Evolutionary conservation across 2,797 vertebrate genomes (phyloP).

Genomic region (Peromyscus aztecus): DNA sequence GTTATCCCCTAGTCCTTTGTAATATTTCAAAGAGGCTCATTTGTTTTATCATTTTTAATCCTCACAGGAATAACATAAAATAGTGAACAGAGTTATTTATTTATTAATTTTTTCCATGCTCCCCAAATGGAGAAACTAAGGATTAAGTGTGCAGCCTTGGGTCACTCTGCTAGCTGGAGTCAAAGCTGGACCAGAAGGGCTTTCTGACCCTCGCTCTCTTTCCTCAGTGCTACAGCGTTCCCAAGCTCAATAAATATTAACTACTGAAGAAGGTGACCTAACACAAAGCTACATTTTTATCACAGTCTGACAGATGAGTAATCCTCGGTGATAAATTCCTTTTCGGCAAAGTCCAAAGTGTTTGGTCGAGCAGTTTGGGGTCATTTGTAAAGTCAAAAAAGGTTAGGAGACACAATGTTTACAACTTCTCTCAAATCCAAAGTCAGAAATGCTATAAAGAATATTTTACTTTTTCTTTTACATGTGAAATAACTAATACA

Average conservation of each 20-base stretch:
- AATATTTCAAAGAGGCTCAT: slow-evolving; percentile 56
- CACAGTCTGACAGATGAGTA: slow-evolving; percentile 53
- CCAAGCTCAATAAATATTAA: slow-evolving; percentile 36
- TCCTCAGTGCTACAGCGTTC: neutral
- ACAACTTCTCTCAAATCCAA: neutral
- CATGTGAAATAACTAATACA: slow-evolving; percentile 13
- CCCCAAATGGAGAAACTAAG: neutral
- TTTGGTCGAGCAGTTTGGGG: slow-evolving; percentile 8
- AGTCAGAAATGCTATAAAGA: neutral
- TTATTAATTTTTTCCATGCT: neutral
- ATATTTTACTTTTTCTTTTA: neutral
- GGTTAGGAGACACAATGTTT: neutral
- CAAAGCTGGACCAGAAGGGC: neutral
- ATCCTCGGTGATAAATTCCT: slow-evolving; percentile 26
- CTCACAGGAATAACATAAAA: neutral
- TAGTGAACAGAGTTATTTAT: neutral
- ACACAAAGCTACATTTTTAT: slow-evolving; percentile 58
- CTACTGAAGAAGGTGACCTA: slow-evolving; percentile 11
- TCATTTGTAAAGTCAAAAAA: slow-evolving; percentile 35
- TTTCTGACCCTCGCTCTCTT: neutral
- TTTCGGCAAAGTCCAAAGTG: slow-evolving; percentile 55
- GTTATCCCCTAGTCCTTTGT: neutral
- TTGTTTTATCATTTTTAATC: slow-evolving; percentile 43
- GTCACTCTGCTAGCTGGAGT: neutral
- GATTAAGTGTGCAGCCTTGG: neutral